Conservation (phyloP, 2,113 vertebrate species). For the Myocastor coypus region DNA sequence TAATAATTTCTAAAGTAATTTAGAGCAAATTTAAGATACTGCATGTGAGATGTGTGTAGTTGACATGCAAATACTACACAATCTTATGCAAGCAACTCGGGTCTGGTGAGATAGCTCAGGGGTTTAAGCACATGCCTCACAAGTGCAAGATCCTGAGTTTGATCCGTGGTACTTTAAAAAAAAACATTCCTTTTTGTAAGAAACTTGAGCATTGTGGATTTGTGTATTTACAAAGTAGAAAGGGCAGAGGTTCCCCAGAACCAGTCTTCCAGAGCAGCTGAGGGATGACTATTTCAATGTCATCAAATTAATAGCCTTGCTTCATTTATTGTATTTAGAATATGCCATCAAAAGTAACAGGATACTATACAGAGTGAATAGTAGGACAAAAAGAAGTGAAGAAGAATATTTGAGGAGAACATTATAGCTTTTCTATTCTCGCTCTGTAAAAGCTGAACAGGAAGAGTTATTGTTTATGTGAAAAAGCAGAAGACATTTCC, state of each 20-base stretch:
- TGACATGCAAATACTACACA: not conserved
- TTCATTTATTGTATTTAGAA: slow-evolving; percentile 30
- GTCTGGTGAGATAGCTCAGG: no score
- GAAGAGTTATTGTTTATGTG: slow-evolving; percentile 27
- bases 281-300: not conserved
- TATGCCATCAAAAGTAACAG: not conserved
- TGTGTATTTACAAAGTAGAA: not conserved
- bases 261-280: not conserved
- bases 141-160: no score
- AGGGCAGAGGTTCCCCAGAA: not conserved
- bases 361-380: not conserved
- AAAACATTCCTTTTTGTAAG: no score
- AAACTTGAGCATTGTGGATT: not conserved
- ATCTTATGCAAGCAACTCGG: not conserved
- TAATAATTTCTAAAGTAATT: not conserved
- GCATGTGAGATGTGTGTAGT: not conserved
- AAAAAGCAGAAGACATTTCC: slow-evolving; percentile 40
- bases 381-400: not conserved
- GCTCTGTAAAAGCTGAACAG: not conserved
- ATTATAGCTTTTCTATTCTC: slow-evolving; percentile 13
- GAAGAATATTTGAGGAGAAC: slow-evolving; percentile 6
- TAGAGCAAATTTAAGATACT: not conserved
- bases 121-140: no score
- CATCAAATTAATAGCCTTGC: not conserved
- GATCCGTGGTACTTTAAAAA: no score